Base-by-base conservation (phyloP, 2,113 vertebrate genomes). In the Beaufortia kweichowensis region DNA sequence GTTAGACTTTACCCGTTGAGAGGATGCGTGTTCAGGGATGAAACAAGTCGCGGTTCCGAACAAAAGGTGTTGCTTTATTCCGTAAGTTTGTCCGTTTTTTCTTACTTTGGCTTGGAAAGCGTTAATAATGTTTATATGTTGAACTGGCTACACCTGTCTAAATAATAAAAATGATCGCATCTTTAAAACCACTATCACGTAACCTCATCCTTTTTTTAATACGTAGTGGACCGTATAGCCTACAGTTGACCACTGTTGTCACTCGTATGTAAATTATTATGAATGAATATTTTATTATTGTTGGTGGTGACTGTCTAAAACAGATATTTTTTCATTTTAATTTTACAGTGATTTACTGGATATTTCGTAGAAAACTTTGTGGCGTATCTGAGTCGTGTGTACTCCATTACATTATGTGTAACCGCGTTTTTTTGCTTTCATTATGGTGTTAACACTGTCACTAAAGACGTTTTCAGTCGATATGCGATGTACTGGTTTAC, bases 21-120 rank as follows among this genome's bases (percentile, higher is more conserved):
- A 78, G 19, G 66, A 78, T 78, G 76, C 66, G 53, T 23, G 56
- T 9, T 21, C 60, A 60, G 69, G 26, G 62, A 83, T 80, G 78
- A 74, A 0, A 94, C 92, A 79, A 89, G 88, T 6, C 93, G 91
- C 92, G 91, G 92, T 59, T 63, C 35, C 88, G 89, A 60, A 83
- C 90, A 66, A 86, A 92, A 57, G 90, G 92, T 88, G 90, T 93
- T 59, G 65, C 12, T 33, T 53, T 65, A n/a, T 79, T 60, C 31
- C 77, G 81, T 82, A 65, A 82, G 81, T 79, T 61, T 15, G 39
- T 19, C 2, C 2, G 46, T 33, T 39, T 46, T 57, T 46, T 4
- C n/a, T 55, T 15, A 4, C 24, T 35, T 12, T 33, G 39, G 17
- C 15, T 48, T 31, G 26, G 26, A 11, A 57, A 21, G 19, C 43